These are phyloP conservation scores for Epinephelus lanceolatus DNA, from an alignment of 2,113 vertebrate species.

Conservation along the genomic window DNA sequence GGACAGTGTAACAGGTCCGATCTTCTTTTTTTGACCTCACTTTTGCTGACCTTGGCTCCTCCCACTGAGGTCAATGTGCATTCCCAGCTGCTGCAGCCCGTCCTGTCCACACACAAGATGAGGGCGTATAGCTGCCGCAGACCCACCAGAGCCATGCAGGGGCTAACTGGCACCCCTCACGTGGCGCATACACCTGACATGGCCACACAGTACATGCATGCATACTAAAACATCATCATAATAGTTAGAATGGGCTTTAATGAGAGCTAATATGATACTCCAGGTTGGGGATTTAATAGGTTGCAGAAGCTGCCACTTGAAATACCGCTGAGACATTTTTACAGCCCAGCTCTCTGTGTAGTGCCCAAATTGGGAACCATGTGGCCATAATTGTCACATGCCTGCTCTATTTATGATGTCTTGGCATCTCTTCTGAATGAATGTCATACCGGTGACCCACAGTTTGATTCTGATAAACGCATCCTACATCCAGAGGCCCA, in stretches of 20 bases:
- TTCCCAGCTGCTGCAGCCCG: slow-evolving; percentile 82
- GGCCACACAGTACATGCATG: slow-evolving; percentile 11
- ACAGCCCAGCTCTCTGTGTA: slow-evolving; percentile 36
- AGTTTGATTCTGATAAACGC: slow-evolving; percentile 64
- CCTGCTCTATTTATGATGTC: slow-evolving; percentile 43
- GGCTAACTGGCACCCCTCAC: slow-evolving; percentile 35
- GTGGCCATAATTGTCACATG: slow-evolving; percentile 52
- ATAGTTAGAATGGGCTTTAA: slow-evolving; percentile 13
- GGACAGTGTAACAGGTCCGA: slow-evolving; percentile 12
- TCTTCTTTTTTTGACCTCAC: slow-evolving; percentile 45
- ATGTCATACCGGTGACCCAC: slow-evolving; percentile 80
- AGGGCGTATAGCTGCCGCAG: slow-evolving; percentile 35
- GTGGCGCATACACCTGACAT: slow-evolving; percentile 65
- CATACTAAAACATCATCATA: slow-evolving; percentile 16
- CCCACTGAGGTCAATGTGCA: slow-evolving; percentile 65
- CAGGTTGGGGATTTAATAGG: slow-evolving; percentile 13
- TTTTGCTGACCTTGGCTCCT: slow-evolving; percentile 61
- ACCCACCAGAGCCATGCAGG: slow-evolving; percentile 21
- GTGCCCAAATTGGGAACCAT: slow-evolving; percentile 44
- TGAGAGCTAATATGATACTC: not conserved
- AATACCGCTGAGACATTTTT: slow-evolving; percentile 52
- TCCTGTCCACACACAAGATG: slow-evolving; percentile 57
- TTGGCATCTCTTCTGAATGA: slow-evolving; percentile 59
- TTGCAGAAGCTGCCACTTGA: slow-evolving; percentile 19
- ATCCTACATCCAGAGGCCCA: slow-evolving; percentile 47